Evolutionary conservation across 1,140 invertebrate genomes (phyloP).

Genomic region (Aphelinus certus): DNA sequence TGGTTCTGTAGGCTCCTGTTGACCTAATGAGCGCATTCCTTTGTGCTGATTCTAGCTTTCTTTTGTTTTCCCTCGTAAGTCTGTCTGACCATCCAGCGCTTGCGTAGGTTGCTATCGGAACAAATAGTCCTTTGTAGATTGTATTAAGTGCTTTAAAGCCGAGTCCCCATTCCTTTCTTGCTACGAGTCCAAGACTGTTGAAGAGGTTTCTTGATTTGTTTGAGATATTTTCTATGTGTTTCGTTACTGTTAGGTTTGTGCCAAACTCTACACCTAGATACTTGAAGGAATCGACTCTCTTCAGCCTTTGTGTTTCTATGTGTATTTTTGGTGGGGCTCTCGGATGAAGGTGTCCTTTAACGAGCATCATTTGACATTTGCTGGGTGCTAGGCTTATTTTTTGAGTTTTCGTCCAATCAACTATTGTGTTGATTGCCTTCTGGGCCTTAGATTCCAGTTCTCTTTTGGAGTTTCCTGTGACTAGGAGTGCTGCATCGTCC

Average conservation of each 20-base stretch:
- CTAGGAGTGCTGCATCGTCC: too few species aligned
- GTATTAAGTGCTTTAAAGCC: not conserved
- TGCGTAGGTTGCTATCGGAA: conserved; percentile 29
- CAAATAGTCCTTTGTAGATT: conserved; percentile 29
- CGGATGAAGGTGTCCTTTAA: not conserved
- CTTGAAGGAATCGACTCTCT: too few species aligned
- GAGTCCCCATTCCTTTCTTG: conserved; percentile 33
- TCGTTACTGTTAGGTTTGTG: too few species aligned
- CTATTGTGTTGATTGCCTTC: not conserved
- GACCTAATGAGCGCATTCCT: conserved; percentile 4
- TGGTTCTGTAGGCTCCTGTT: conserved; percentile 13
- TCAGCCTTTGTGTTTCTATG: too few species aligned
- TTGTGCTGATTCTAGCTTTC: not conserved
- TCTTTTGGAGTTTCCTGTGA: not conserved
- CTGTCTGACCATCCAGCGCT: conserved; percentile 26
- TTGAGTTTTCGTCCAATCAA: not conserved
- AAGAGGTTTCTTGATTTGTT: not conserved
- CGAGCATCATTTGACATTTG: not conserved
- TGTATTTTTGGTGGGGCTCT: too few species aligned
- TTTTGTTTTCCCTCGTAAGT: not conserved
- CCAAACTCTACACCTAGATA: too few species aligned
- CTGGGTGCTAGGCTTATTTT: not conserved
- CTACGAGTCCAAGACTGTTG: not conserved
- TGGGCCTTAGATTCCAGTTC: not conserved
- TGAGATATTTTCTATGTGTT: too few species aligned